Base-by-base conservation (phyloP, 2,888 invertebrate genomes). In the Oxyteleia sp. region DNA sequence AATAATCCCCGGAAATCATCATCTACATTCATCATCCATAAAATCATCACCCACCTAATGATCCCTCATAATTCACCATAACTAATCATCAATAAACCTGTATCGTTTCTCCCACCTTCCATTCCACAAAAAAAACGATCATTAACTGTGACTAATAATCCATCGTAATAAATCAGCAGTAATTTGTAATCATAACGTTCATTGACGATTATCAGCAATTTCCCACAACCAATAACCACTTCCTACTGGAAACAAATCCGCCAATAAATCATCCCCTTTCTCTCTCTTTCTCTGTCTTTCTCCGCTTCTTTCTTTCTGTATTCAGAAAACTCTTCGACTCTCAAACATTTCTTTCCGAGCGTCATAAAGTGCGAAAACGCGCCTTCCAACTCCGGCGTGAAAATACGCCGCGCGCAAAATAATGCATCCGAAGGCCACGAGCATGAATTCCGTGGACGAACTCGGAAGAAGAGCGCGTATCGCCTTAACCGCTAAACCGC, bases 201-300 rank as follows among this genome's bases (percentile, higher is more conserved):
- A 71, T 49, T 59, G 71, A 59, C 35, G 20, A 59, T 71, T 71
- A 47, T 18, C 38, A 1, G 38, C 26, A 59, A 71, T 71, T 71
- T 59, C 32, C n/a, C 15, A 10, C 55, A 23, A 18, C 20, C 38
- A 71, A 68, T 55, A 59, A 71, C 29, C 49, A 71, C 41, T 57
- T 71, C 59, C 71, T 49, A 71, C 71, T 59, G 59, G 59, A 71
- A 71, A 59, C 49, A 59, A 38, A 49, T 47, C 16, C 32, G 49
- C n/a, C 59, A n/a, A 59, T 57, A 71, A 71, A 71, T 68, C 68
- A 68, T 11, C 8, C 13, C 32, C 29, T 32, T 32, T 32, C 32
- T 32, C 5, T 41, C 13, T 18, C 29, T 32, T 32, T 32, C 32
- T 32, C 5, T 41, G 15, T 16, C 41, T 41, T 15, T 16, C 41